Conservation (phyloP, 2,888 invertebrate species). For the Phyto melanocephala region DNA sequence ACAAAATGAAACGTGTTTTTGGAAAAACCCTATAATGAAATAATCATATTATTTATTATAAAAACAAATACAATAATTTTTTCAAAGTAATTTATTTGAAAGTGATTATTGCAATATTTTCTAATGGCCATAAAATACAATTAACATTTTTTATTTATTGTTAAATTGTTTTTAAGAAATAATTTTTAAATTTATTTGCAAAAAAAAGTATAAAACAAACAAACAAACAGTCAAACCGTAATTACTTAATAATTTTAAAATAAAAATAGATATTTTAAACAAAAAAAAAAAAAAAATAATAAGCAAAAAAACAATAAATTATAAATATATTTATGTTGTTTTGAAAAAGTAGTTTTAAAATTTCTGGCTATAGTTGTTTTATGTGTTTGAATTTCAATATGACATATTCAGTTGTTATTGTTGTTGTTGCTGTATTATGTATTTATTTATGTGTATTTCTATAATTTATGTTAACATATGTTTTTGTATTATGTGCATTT, state of each 20-base stretch:
- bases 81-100: neutral
- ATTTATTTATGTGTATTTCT: neutral
- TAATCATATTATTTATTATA: too few species aligned
- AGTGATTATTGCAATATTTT: slow-evolving; percentile 1
- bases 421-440: neutral
- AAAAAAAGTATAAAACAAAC: neutral
- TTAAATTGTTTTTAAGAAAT: neutral
- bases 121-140: slow-evolving; percentile 7
- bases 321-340: neutral
- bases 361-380: neutral
- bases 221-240: neutral
- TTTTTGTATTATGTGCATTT: slow-evolving; percentile 26
- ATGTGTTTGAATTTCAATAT: neutral
- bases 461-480: slow-evolving; percentile 58
- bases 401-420: neutral
- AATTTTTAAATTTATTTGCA: neutral
- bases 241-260: slow-evolving; percentile 20
- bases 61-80: neutral
- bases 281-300: neutral
- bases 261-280: slow-evolving; percentile 4
- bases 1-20: too few species aligned
- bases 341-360: neutral
- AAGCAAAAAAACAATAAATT: too few species aligned
- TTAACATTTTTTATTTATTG: neutral
- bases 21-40: too few species aligned